These are phyloP conservation scores for Crax fasciolata DNA, from an alignment of 2,797 vertebrate genomes.

Conservation along the genomic window DNA sequence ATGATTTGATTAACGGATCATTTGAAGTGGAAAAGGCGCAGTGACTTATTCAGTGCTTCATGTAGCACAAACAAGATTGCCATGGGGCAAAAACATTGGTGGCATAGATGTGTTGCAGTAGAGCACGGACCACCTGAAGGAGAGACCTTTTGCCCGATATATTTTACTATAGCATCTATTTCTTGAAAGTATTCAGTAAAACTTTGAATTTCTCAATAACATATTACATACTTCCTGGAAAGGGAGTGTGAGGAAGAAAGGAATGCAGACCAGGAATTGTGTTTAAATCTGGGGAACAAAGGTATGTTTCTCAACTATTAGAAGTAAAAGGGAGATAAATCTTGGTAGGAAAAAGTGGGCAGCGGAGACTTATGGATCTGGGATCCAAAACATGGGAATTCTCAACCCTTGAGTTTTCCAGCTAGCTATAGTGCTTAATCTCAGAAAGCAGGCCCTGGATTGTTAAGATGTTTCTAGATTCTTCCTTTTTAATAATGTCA, in stretches of 20 bases:
- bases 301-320: not conserved
- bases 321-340: not conserved
- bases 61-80: not conserved
- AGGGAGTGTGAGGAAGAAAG: not conserved
- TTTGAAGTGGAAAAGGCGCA: constrained; percentile 17
- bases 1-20: constrained; percentile 29
- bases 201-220: not conserved
- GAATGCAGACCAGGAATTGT: not conserved
- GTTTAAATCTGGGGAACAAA: not conserved
- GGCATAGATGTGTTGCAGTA: not conserved
- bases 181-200: not conserved
- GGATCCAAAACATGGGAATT: not conserved
- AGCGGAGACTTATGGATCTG: not conserved
- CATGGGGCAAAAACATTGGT: not conserved
- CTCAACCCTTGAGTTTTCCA: not conserved
- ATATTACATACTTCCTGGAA: not conserved
- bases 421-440: not conserved
- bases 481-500: not conserved
- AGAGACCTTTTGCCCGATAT: not conserved
- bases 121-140: not conserved
- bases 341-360: not conserved
- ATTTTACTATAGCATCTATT: constrained; percentile 1
- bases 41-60: not conserved
- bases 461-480: not conserved
- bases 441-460: not conserved